Evolutionary conservation across 2,888 invertebrate species (phyloP).

Genomic region (Leptura quadrifasciata): DNA sequence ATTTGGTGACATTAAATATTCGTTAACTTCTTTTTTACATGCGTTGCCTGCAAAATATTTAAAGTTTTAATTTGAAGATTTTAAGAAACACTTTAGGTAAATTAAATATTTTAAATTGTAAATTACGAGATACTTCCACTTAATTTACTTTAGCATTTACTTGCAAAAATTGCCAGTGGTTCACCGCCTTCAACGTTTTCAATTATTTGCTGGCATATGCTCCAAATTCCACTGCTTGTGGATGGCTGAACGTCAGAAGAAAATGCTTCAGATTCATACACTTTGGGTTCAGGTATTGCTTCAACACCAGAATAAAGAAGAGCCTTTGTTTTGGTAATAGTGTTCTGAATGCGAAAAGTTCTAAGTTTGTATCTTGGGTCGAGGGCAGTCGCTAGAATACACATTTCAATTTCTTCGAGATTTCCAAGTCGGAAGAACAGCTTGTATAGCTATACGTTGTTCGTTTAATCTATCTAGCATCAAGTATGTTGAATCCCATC

Average conservation of each 20-base stretch:
- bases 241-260: no score
- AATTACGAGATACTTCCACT: no score
- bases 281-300: no score
- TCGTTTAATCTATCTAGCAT: not conserved
- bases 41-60: not conserved
- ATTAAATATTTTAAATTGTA: not conserved
- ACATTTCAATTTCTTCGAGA: not conserved
- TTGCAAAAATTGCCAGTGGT: not conserved
- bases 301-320: not conserved
- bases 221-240: slow-evolving; percentile 13
- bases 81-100: slow-evolving; percentile 8
- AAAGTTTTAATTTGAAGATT: not conserved
- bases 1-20: slow-evolving; percentile 5
- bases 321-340: not conserved
- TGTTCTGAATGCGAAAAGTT: not conserved
- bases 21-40: not conserved
- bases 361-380: not conserved
- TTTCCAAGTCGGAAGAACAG: not conserved
- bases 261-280: no score
- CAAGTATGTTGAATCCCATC: not conserved
- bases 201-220: slow-evolving; percentile 8
- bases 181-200: not conserved
- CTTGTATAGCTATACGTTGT: not conserved
- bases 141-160: no score
- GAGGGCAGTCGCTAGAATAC: slow-evolving; percentile 1